Evolutionary conservation across 2,797 vertebrate genomes (phyloP).

Genomic region (Gorsachius magnificus): DNA sequence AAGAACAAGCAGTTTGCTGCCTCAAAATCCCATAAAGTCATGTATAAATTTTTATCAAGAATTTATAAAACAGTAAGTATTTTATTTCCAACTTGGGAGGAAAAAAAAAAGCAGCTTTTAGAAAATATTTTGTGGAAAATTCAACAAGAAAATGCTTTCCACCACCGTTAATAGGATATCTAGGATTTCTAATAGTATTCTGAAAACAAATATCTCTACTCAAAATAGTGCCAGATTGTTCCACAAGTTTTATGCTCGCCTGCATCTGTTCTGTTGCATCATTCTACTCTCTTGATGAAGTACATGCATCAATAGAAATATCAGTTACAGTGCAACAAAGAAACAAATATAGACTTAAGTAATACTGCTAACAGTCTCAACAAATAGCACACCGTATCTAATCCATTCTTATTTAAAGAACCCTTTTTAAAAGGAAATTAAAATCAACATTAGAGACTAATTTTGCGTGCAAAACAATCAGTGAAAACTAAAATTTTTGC

Average conservation of each 20-base stretch:
- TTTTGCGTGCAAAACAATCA: background rate
- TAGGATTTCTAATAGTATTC: background rate
- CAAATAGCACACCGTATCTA: background rate
- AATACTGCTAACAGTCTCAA: background rate
- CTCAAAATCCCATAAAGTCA: background rate
- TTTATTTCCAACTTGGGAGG: background rate
- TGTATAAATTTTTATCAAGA: background rate
- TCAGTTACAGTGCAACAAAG: slow-evolving; percentile 3
- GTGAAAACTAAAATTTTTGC: background rate
- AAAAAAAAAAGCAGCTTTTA: too few relatives aligned
- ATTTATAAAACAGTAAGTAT: background rate
- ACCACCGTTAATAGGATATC: background rate
- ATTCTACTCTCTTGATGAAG: background rate
- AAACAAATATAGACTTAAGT: background rate
- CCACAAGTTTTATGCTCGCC: background rate
- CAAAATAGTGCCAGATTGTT: background rate
- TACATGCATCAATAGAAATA: background rate
- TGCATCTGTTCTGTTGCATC: background rate
- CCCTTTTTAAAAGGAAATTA: background rate
- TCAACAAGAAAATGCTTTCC: background rate
- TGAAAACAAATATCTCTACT: background rate
- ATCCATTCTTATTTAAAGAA: background rate
- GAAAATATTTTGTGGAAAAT: background rate
- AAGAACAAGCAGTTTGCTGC: background rate
- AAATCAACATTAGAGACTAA: background rate